A percentile compares a stretch with the other conserved stretches of the same genome.
These are phyloP conservation scores for Zaprionus capensis DNA, from an alignment of 1,140 invertebrate genomes.

Conservation along the genomic window DNA sequence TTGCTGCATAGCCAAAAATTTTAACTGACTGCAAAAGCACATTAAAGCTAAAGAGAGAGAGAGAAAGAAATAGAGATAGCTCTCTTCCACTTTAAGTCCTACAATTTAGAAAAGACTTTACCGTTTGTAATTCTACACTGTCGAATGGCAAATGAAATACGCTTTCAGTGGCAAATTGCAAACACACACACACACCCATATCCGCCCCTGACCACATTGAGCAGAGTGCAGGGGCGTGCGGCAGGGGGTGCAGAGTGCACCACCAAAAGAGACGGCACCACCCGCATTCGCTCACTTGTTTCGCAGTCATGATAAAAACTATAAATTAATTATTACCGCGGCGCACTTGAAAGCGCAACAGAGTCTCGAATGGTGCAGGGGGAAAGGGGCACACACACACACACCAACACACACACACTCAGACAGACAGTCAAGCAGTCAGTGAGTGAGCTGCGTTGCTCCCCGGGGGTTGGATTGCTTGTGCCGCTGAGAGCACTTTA, in stretches of 20 bases:
- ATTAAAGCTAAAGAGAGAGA: not conserved
- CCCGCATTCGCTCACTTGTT: slow-evolving; percentile 64
- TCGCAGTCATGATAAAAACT: slow-evolving; percentile 81
- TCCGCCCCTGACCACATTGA: slow-evolving; percentile 26
- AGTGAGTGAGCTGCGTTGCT: not conserved
- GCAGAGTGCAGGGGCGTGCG: not conserved
- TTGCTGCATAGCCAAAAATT: not conserved
- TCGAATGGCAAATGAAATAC: slow-evolving; percentile 45
- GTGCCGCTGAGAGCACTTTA: slow-evolving; percentile 63
- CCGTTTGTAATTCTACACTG: slow-evolving; percentile 51
- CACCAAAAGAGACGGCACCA: slow-evolving; percentile 15
- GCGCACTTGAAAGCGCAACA: slow-evolving; percentile 77
- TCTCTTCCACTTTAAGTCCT: not conserved
- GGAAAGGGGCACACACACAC: not conserved
- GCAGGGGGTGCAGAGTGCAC: not conserved
- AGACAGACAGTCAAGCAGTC: not conserved
- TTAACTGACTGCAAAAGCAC: not conserved
- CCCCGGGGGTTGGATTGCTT: slow-evolving; percentile 13
- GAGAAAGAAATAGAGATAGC: not conserved
- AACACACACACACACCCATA: not conserved
- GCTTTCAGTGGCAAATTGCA: slow-evolving; percentile 14
- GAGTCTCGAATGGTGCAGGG: slow-evolving; percentile 27
- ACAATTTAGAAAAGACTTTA: not conserved
- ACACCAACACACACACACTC: not conserved
- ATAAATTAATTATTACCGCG: slow-evolving; percentile 84